Evolutionary conservation across 2,888 invertebrate species (phyloP).

Genomic region (Diachrysia chrysitis): DNA sequence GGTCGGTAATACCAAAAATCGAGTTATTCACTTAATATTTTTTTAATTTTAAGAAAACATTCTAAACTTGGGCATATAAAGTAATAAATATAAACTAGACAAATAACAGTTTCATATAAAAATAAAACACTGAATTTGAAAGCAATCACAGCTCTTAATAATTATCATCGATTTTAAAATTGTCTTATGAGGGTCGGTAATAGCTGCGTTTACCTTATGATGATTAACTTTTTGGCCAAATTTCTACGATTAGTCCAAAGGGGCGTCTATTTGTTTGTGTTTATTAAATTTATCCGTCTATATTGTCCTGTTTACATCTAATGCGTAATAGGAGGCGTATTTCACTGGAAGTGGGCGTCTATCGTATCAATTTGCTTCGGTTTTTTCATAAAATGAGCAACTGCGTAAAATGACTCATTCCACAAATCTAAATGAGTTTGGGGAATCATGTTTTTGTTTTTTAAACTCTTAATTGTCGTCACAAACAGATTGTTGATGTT

Average conservation of each 20-base stretch:
- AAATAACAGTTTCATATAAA: too few relatives aligned
- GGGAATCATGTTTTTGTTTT: slow-evolving; percentile 10
- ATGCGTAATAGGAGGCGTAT: slow-evolving; percentile 52
- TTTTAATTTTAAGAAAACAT: too few relatives aligned
- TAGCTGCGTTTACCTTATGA: too few relatives aligned
- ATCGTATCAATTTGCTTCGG: slow-evolving; percentile 35
- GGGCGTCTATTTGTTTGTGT: not conserved
- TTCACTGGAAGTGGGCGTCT: slow-evolving; percentile 52
- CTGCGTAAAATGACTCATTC: slow-evolving; percentile 36
- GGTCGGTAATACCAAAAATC: too few relatives aligned
- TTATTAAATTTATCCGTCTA: slow-evolving; percentile 6
- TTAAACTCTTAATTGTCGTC: not conserved
- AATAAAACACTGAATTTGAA: too few relatives aligned
- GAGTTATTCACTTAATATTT: too few relatives aligned
- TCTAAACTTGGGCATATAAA: too few relatives aligned
- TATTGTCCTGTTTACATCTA: slow-evolving; percentile 18
- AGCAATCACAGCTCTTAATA: too few relatives aligned
- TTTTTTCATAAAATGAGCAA: slow-evolving; percentile 28
- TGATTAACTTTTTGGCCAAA: too few relatives aligned
- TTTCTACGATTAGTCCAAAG: not conserved
- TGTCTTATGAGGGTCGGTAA: too few relatives aligned
- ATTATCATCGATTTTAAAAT: too few relatives aligned
- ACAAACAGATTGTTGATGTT: not conserved
- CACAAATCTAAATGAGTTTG: slow-evolving; percentile 29
- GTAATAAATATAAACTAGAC: too few relatives aligned